These are phyloP conservation scores for Colistium nudipinnis DNA, from an alignment of 2,113 vertebrate species.

Conservation along the genomic window DNA sequence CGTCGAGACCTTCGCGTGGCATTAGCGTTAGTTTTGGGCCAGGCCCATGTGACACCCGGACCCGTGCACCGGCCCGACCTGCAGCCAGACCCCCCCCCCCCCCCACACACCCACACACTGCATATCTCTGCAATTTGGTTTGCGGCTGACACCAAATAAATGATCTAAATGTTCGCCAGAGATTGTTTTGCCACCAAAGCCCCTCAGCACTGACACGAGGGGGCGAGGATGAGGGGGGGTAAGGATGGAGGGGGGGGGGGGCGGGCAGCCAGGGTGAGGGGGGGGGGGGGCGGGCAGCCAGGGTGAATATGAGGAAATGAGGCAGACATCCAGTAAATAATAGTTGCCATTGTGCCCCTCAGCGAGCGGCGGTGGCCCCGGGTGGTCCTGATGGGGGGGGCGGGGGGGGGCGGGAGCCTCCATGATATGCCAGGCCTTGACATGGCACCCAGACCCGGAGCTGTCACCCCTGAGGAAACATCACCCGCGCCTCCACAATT, in stretches of 20 bases:
- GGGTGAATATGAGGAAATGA: conserved; percentile 79
- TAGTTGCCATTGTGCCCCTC: conserved; percentile 77
- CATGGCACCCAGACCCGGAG: conserved; percentile 75
- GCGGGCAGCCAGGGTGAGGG: too few relatives aligned
- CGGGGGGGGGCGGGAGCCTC: conserved; percentile 10
- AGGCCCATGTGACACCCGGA: conserved; percentile 63
- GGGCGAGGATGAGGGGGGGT: too few relatives aligned
- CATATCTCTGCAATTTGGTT: conserved; percentile 72
- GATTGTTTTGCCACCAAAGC: conserved; percentile 75
- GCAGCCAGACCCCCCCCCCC: conserved; percentile 52
- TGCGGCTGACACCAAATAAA: conserved; percentile 75
- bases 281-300: too few relatives aligned
- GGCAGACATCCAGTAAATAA: conserved; percentile 83
- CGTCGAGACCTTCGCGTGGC: conserved; percentile 62
- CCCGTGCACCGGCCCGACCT: conserved; percentile 63
- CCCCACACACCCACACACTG: too few relatives aligned
- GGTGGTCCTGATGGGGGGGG: conserved; percentile 26
- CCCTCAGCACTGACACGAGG: conserved; percentile 71
- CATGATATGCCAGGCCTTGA: conserved; percentile 76
- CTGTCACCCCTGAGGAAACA: conserved; percentile 81
- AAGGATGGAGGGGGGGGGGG: too few relatives aligned
- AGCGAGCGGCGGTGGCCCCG: conserved; percentile 50
- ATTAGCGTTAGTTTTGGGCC: conserved; percentile 69
- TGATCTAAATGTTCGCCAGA: conserved; percentile 76
- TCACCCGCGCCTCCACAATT: conserved; percentile 80